Percentiles rank a stretch among this genome's conserved stretches.
Evolutionary conservation across 2,888 invertebrate genomes (phyloP).

Genomic region (Cephalotes varians): DNA sequence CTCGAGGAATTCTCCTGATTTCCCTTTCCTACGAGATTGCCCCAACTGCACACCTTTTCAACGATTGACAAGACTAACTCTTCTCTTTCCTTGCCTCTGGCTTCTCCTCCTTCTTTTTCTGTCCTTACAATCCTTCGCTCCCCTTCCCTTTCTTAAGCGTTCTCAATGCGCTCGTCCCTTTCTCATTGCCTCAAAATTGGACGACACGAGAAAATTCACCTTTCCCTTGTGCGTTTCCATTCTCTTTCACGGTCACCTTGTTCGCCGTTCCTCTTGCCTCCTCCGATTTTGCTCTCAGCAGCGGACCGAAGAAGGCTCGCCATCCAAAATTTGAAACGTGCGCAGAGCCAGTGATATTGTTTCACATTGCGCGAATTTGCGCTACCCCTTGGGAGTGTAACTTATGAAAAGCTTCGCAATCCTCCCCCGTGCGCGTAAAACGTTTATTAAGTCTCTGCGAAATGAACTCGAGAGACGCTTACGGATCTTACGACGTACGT

Average conservation of each 20-base stretch:
- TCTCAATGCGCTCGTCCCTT: constrained; percentile 53
- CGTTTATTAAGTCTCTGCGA: constrained; percentile 72
- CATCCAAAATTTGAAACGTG: constrained; percentile 55
- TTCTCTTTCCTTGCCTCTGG: constrained; percentile 23
- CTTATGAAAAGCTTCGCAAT: constrained; percentile 63
- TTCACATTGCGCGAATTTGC: constrained; percentile 50
- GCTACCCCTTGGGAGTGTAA: constrained; percentile 47
- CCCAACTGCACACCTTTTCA: constrained; percentile 71
- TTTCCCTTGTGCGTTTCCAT: constrained; percentile 37
- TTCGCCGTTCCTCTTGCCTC: not conserved
- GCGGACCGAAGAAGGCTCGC: constrained; percentile 27
- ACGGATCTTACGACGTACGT: constrained; percentile 48
- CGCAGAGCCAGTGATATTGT: constrained; percentile 56
- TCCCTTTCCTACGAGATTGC: constrained; percentile 78
- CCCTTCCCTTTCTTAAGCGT: constrained; percentile 2
- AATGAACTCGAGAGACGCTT: constrained; percentile 66
- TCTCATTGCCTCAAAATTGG: constrained; percentile 74
- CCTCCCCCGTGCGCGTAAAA: constrained; percentile 62
- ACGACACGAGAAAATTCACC: constrained; percentile 70
- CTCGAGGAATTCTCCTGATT: constrained; percentile 76
- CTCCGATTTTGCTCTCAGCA: not conserved
- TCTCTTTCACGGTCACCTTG: constrained; percentile 15
- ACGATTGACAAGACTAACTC: constrained; percentile 77
- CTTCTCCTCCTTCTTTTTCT: constrained; percentile 29
- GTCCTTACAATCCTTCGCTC: constrained; percentile 43